Percentiles rank a stretch among this genome's conserved stretches.
Evolutionary conservation across 2,113 vertebrate genomes (phyloP).

Genomic region (Spermophilus dauricus): DNA sequence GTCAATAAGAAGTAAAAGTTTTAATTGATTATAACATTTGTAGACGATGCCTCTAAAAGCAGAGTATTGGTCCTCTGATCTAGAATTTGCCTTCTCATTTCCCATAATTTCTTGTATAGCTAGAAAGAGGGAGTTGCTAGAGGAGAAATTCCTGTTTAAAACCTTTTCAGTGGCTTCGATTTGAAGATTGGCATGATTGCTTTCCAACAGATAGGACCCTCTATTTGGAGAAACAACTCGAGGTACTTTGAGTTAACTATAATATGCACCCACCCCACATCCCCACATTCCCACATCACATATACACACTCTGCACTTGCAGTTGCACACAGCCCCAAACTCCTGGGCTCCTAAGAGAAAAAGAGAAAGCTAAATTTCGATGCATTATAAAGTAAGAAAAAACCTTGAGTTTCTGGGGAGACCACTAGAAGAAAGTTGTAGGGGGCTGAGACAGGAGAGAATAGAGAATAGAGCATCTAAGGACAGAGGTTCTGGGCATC

Average conservation of each 20-base stretch:
- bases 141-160: background rate
- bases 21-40: background rate
- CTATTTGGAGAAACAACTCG: background rate
- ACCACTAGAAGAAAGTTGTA: background rate
- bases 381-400: background rate
- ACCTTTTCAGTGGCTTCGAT: background rate
- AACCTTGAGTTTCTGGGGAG: background rate
- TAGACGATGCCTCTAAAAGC: background rate
- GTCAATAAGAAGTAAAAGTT: background rate
- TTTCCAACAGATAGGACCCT: background rate
- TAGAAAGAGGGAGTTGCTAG: background rate
- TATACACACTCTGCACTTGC: no score
- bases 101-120: background rate
- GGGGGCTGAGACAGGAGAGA: background rate
- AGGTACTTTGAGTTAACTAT: constrained; percentile 20
- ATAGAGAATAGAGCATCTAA: background rate
- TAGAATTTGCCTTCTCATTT: background rate
- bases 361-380: background rate
- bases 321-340: background rate
- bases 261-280: background rate
- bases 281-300: background rate
- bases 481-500: background rate
- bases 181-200: background rate
- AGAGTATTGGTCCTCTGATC: background rate
- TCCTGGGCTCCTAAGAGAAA: background rate